Evolutionary conservation across 2,113 vertebrate genomes (phyloP).

Genomic region (Hemiprocne comata): DNA sequence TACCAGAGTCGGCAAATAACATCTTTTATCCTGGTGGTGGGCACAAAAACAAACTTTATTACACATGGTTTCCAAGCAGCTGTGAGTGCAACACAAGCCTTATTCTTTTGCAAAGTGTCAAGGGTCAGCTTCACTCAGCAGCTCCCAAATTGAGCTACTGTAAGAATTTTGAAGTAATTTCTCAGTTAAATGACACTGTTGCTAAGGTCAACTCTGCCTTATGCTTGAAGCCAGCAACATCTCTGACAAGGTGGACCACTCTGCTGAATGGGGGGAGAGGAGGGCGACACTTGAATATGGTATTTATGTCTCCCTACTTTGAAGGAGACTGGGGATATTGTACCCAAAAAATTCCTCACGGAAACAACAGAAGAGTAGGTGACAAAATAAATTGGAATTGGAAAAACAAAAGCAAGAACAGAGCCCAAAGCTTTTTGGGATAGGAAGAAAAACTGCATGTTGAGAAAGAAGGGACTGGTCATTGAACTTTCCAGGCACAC

Average conservation of each 20-base stretch:
- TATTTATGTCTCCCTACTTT: neutral
- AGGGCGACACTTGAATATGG: neutral
- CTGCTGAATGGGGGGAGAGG: neutral
- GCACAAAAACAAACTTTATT: slow-evolving; percentile 61
- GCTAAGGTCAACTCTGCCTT: slow-evolving; percentile 17
- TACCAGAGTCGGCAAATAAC: neutral
- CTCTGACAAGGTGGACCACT: neutral
- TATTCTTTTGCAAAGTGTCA: slow-evolving; percentile 50
- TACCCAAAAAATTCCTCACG: neutral
- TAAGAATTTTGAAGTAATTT: slow-evolving; percentile 53
- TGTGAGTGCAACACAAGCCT: slow-evolving; percentile 65
- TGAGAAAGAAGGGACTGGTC: slow-evolving; percentile 54
- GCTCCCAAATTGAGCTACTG: slow-evolving; percentile 56
- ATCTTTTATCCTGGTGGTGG: slow-evolving; percentile 41
- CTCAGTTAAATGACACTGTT: neutral
- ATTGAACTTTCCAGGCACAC: slow-evolving; percentile 67
- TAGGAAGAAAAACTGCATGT: slow-evolving; percentile 62
- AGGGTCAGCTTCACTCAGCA: slow-evolving; percentile 59
- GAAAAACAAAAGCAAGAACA: slow-evolving; percentile 42
- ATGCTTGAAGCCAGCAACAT: neutral
- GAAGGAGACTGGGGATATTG: neutral
- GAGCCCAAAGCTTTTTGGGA: slow-evolving; percentile 50
- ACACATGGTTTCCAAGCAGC: slow-evolving; percentile 62
- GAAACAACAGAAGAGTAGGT: slow-evolving; percentile 4
- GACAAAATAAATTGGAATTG: slow-evolving; percentile 35